Conservation (phyloP, 53 echinoderm and acorn worm genomes). For the Mesocentrotus franciscanus region DNA sequence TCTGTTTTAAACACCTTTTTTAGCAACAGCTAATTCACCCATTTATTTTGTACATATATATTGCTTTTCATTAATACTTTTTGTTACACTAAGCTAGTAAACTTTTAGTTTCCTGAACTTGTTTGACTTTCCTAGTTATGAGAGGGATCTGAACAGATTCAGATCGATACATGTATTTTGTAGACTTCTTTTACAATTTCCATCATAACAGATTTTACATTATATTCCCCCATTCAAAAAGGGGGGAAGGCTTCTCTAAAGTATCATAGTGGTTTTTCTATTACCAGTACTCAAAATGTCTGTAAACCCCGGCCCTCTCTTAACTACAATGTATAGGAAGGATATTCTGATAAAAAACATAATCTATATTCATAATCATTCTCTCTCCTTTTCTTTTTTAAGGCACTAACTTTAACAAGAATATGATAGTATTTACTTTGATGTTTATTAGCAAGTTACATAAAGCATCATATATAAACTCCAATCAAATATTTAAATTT, state of each 20-base stretch:
- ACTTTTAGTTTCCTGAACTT: not conserved
- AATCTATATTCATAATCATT: not conserved
- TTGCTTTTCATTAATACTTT: not conserved
- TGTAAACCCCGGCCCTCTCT: not conserved
- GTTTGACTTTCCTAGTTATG: not conserved
- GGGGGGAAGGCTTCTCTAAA: not conserved
- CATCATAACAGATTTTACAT: not conserved
- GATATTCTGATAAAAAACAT: not conserved
- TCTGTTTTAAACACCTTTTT: not conserved
- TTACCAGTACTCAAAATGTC: not conserved
- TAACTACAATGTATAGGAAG: not conserved
- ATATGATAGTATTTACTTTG: not conserved
- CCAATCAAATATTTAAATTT: not conserved
- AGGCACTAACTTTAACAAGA: slow-evolving; percentile 55
- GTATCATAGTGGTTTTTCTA: not conserved
- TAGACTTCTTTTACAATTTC: not conserved
- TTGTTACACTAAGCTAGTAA: not conserved
- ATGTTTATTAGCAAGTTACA: not conserved
- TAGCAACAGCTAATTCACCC: not conserved
- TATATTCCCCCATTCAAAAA: not conserved
- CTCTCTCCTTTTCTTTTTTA: not conserved
- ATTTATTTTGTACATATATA: not conserved
- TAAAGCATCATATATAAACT: slow-evolving; percentile 1
- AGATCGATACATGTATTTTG: not conserved
- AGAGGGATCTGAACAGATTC: not conserved